Evolutionary conservation across 2,797 vertebrate species (phyloP).

Genomic region (Pantherophis alleghaniensis): DNA sequence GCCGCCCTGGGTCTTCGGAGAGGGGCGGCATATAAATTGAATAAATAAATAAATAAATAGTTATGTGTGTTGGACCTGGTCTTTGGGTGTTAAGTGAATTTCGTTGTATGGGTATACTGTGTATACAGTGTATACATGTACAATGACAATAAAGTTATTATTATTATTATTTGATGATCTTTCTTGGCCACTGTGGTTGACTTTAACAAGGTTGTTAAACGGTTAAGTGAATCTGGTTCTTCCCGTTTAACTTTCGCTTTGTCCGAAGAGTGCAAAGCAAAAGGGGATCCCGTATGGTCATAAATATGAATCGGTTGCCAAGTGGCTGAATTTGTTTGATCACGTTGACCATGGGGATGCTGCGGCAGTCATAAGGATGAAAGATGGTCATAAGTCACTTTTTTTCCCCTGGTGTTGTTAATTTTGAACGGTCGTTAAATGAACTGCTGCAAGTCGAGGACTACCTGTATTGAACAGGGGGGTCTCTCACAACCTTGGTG

Average conservation of each 20-base stretch:
- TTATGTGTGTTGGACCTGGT: too few relatives aligned
- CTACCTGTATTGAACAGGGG: background rate
- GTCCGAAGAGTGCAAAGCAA: background rate
- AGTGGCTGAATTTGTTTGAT: background rate
- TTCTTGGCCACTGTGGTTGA: too few relatives aligned
- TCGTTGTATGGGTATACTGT: too few relatives aligned
- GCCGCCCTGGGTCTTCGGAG: too few relatives aligned
- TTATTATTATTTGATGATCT: too few relatives aligned
- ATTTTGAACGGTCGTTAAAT: background rate
- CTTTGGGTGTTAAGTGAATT: too few relatives aligned
- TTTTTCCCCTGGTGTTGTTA: background rate
- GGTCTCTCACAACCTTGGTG: background rate
- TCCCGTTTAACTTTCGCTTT: background rate
- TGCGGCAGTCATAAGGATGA: too few relatives aligned
- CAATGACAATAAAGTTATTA: too few relatives aligned
- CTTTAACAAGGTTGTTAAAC: too few relatives aligned
- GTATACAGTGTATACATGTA: too few relatives aligned
- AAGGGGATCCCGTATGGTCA: background rate
- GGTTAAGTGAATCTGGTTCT: background rate
- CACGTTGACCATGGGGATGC: background rate
- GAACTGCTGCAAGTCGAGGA: background rate
- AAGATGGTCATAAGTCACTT: background rate
- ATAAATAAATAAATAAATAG: too few relatives aligned
- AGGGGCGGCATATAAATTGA: too few relatives aligned
- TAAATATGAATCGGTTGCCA: background rate